phyloP scores from a whole-genome alignment of 2,888 invertebrate genomes.

The Drosophila picticornis region DNA sequence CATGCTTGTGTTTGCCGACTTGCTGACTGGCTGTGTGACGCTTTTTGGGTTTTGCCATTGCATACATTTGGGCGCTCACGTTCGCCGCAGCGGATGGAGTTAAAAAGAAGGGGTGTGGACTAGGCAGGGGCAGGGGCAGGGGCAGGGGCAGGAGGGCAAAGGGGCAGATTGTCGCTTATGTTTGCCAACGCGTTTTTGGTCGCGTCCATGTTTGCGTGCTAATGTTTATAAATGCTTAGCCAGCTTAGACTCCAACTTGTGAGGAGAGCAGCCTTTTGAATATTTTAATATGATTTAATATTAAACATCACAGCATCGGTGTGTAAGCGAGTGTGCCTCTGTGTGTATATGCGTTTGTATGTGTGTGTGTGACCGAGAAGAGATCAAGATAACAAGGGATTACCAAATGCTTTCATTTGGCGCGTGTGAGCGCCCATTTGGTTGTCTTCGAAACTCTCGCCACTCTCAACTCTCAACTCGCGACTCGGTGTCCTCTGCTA shows the following conservation, averaged over 20 bases:
- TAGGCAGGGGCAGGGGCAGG: not conserved
- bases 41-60: conserved; percentile 70
- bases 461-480: conserved; percentile 12
- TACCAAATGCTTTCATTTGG: conserved; percentile 81
- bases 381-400: conserved; percentile 83
- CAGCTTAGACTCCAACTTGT: conserved; percentile 54
- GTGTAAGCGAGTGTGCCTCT: conserved; percentile 18
- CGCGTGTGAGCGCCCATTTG: conserved; percentile 16
- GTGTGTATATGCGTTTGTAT: conserved; percentile 19
- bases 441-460: conserved; percentile 14
- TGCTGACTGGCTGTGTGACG: conserved; percentile 70
- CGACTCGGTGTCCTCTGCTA: conserved; percentile 19
- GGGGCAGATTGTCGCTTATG: conserved; percentile 48
- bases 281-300: conserved; percentile 84
- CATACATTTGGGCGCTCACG: conserved; percentile 73
- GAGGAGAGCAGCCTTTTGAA: conserved; percentile 74
- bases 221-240: conserved; percentile 82
- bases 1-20: conserved; percentile 61
- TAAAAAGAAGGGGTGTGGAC: not conserved
- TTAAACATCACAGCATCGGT: conserved; percentile 61
- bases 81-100: conserved; percentile 20
- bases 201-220: conserved; percentile 79
- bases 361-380: conserved; percentile 51
- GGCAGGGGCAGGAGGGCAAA: not conserved
- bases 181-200: conserved; percentile 76